These are phyloP conservation scores for Orchesella flavescens DNA, from an alignment of 2,888 invertebrate genomes.

Conservation along the genomic window DNA sequence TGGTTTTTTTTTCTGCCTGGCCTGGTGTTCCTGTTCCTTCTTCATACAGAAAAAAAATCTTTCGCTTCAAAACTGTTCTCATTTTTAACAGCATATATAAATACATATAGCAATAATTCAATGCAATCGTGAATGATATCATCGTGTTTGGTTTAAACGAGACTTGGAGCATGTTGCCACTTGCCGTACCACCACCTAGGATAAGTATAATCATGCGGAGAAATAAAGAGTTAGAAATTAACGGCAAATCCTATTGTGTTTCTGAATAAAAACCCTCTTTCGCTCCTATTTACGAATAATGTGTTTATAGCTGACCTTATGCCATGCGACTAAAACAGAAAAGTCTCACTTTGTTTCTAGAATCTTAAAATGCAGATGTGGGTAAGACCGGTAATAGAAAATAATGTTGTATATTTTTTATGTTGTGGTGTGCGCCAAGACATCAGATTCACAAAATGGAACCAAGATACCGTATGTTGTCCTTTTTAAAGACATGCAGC, in stretches of 20 bases:
- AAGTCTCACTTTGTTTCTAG: not conserved
- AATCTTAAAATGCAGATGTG: not conserved
- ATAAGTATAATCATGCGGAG: conserved; percentile 35
- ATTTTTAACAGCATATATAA: not conserved
- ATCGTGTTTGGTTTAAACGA: no score
- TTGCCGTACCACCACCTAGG: conserved; percentile 40
- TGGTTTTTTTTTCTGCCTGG: not conserved
- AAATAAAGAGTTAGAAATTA: conserved; percentile 24
- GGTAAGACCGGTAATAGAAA: not conserved
- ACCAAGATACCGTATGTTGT: conserved; percentile 22
- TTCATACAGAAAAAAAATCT: not conserved
- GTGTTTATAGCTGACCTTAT: conserved; percentile 16
- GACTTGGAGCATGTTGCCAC: conserved; percentile 13
- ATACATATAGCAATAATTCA: no score
- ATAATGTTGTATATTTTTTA: not conserved
- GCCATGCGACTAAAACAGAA: not conserved
- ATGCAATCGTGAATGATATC: not conserved
- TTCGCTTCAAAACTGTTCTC: conserved; percentile 46
- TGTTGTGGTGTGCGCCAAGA: no score
- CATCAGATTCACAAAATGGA: not conserved
- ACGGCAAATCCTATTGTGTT: conserved; percentile 41
- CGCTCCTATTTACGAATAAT: not conserved
- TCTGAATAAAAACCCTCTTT: not conserved
- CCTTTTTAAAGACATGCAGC: not conserved
- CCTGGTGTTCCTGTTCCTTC: not conserved